Evolutionary conservation across 2,113 vertebrate species (phyloP).

Genomic region (Sander lucioperca): DNA sequence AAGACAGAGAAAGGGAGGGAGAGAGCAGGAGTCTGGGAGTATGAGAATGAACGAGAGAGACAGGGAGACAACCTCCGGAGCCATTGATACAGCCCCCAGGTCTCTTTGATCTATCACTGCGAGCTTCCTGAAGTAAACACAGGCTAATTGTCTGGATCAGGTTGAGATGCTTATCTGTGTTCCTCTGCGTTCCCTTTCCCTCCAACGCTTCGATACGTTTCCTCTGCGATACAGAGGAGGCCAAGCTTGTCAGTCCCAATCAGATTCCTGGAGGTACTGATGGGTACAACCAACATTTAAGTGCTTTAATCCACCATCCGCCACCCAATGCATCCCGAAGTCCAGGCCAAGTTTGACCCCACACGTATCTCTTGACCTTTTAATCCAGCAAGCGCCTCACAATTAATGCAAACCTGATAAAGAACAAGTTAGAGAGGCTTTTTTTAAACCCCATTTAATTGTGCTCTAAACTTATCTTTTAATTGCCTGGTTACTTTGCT

Average conservation of each 20-base stretch:
- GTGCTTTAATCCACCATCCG: conserved; percentile 30
- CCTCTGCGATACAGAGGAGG: conserved; percentile 83
- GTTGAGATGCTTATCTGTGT: conserved; percentile 88
- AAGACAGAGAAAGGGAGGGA: conserved; percentile 38
- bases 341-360: conserved; percentile 51
- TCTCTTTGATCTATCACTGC: conserved; percentile 86
- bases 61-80: conserved; percentile 65
- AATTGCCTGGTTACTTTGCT: conserved; percentile 70
- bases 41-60: conserved; percentile 64
- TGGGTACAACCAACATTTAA: conserved; percentile 24
- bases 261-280: conserved; percentile 78
- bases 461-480: conserved; percentile 76
- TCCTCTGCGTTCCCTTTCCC: conserved; percentile 85
- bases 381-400: conserved; percentile 67
- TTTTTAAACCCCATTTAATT: conserved; percentile 59
- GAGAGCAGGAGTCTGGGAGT: conserved; percentile 23
- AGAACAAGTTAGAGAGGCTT: conserved; percentile 52
- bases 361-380: conserved; percentile 75
- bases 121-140: conserved; percentile 90
- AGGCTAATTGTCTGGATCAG: conserved; percentile 92
- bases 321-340: background rate
- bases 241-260: conserved; percentile 83
- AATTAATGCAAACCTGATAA: conserved; percentile 80
- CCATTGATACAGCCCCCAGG: conserved; percentile 65
- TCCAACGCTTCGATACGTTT: conserved; percentile 79